phyloP scores from a whole-genome alignment of 2,888 invertebrate species.

The Apeira syringaria region DNA sequence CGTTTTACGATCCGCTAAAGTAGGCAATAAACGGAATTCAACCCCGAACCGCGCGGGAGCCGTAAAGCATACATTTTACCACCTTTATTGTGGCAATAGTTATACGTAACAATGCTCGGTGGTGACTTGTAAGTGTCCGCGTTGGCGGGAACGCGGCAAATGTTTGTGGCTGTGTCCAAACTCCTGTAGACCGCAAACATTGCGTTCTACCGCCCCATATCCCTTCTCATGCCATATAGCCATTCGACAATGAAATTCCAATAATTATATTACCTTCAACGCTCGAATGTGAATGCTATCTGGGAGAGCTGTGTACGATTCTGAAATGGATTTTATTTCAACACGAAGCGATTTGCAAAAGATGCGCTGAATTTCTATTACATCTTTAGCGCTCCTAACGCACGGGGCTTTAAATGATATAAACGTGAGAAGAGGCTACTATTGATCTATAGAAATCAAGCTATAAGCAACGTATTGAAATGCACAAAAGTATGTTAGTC shows the following conservation, averaged over 20 bases:
- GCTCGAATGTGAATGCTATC: constrained; percentile 35
- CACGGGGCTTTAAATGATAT: background rate
- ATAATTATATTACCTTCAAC: constrained; percentile 51
- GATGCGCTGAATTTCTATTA: constrained; percentile 6
- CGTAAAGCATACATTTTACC: constrained; percentile 23
- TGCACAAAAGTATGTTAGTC: too few species aligned
- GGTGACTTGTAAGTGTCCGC: constrained; percentile 39
- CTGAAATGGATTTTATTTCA: constrained; percentile 19
- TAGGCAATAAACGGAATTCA: constrained; percentile 14
- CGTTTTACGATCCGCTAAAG: constrained; percentile 16
- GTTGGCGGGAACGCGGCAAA: constrained; percentile 36
- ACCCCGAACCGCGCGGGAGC: constrained; percentile 16
- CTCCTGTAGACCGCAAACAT: constrained; percentile 56
- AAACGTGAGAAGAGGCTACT: background rate
- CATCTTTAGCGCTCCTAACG: constrained; percentile 1
- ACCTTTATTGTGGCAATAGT: constrained; percentile 21
- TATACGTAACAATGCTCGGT: constrained; percentile 19
- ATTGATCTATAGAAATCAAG: too few species aligned
- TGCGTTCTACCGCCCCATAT: constrained; percentile 45
- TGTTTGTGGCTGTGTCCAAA: constrained; percentile 47
- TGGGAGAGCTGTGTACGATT: constrained; percentile 23
- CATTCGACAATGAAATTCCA: constrained; percentile 50
- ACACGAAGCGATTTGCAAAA: constrained; percentile 3
- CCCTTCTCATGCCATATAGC: constrained; percentile 34
- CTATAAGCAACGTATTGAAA: too few species aligned